phyloP scores from a whole-genome alignment of 2,888 invertebrate species.

The Vannuccia rotundouncinata region DNA sequence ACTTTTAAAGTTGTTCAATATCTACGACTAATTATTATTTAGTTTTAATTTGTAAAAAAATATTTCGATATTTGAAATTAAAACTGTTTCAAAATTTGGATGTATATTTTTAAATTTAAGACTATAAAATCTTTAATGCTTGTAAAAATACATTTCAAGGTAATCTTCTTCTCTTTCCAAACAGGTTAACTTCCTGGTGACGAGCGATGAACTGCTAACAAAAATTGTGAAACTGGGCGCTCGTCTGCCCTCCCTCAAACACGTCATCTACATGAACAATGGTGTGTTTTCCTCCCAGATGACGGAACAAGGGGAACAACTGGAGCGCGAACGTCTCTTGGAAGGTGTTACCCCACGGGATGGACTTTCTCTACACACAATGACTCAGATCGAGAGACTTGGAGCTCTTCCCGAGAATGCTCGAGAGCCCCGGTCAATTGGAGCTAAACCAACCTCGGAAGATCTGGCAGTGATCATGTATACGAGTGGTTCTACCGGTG shows the following conservation, averaged over 20 bases:
- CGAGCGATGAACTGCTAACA: slow-evolving; percentile 79
- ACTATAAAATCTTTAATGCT: too few relatives aligned
- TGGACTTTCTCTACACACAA: slow-evolving; percentile 69
- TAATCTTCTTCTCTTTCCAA: neutral
- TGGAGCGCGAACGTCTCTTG: slow-evolving; percentile 42
- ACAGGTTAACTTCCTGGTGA: slow-evolving; percentile 52
- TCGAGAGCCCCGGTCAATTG: slow-evolving; percentile 40
- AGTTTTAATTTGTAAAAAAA: too few relatives aligned
- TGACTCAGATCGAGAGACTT: slow-evolving; percentile 65
- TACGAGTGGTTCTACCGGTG: slow-evolving; percentile 92
- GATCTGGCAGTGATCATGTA: slow-evolving; percentile 97
- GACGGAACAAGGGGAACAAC: slow-evolving; percentile 41
- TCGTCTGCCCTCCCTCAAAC: slow-evolving; percentile 65
- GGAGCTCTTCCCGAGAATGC: slow-evolving; percentile 57
- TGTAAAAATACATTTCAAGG: neutral
- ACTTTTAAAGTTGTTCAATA: too few relatives aligned
- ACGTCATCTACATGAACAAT: slow-evolving; percentile 55
- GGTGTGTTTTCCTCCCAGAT: slow-evolving; percentile 45
- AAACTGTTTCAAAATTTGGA: too few relatives aligned
- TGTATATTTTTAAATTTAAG: too few relatives aligned
- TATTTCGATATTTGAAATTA: too few relatives aligned
- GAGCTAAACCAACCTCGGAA: slow-evolving; percentile 61
- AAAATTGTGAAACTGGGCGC: slow-evolving; percentile 63
- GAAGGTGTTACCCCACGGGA: slow-evolving; percentile 60
- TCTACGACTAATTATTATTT: too few relatives aligned